Base-by-base conservation (phyloP, 2,113 vertebrate species). In the Nanorana parkeri region DNA sequence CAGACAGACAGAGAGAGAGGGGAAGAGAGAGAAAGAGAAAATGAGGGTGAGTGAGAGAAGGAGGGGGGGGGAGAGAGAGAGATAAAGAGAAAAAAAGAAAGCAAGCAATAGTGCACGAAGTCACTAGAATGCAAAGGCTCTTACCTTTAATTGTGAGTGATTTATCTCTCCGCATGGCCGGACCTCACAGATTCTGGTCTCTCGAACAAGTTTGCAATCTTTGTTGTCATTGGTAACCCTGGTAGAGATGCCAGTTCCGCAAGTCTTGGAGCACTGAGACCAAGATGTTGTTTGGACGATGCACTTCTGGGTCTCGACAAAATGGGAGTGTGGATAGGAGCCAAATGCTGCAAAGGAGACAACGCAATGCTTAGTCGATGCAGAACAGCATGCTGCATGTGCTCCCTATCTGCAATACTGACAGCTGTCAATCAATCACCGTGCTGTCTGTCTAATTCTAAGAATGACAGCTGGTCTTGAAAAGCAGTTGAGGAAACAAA, bases 181-280 rank as follows among this genome's bases (percentile, higher is more conserved):
- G 86, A 99, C 94, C 92, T 98, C 96, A 78, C 98, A 99, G 89
- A 99, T 95, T 76, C 97, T 91, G 20, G 95, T 95, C 91, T 99
- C 98, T 88, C 97, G 97, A 85, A 96, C 91, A 88, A 99, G 92
- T 85, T 95, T 97, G 92, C 97, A 99, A 78, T 97, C 95, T 0
- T 87, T 89, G 86, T 99, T 99, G 91, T 98, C 93, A 0, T 97
- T 99, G 92, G 97, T 99, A 84, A 99, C 95, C 82, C 98, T 93
- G 8, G 96, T 97, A 86, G 98, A 98, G 91, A 99, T 95, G 74
- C 98, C 98, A 6, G 94, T 98, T 72, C 98, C 97, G 64, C 98
- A 99, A 0, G 94, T 97, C 94, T 97, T 98, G 56, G 98, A 99
- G 90, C 98, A 99, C 86, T 95, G 96, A 56, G 97, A 99, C 98